phyloP scores from a whole-genome alignment of 1,140 invertebrate genomes.

The Bombus confusus region DNA sequence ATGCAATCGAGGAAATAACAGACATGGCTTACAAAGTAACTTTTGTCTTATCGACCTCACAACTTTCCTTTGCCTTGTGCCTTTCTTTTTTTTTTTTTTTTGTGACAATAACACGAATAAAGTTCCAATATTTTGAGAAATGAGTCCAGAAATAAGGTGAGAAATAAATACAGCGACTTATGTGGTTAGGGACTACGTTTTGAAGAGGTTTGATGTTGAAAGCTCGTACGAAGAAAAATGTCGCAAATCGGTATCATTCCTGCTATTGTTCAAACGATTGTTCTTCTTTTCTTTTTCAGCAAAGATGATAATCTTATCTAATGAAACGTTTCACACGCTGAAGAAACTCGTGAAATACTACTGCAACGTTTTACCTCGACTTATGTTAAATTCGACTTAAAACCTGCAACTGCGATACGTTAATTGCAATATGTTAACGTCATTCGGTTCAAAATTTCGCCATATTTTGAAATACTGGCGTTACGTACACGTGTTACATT shows the following conservation, averaged over 20 bases:
- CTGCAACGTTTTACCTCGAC: background rate
- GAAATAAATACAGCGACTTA: background rate
- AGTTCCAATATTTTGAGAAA: background rate
- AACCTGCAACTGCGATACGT: background rate
- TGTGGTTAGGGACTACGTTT: background rate
- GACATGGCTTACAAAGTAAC: background rate
- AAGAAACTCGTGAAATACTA: background rate
- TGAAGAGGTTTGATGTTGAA: background rate
- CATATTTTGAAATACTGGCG: background rate
- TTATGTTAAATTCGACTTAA: background rate
- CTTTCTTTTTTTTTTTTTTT: background rate
- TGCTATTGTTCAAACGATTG: constrained; percentile 2
- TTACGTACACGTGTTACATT: background rate
- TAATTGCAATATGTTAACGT: background rate
- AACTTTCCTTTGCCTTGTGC: background rate
- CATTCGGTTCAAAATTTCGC: background rate
- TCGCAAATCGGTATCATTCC: background rate
- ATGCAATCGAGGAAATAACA: background rate
- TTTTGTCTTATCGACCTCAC: too few relatives aligned
- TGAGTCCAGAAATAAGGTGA: too few relatives aligned
- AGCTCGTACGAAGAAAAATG: background rate
- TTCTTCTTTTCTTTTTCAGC: background rate
- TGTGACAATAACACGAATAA: background rate
- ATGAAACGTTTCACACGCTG: background rate
- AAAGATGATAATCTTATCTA: constrained; percentile 28